Percentiles rank a stretch among this genome's conserved stretches.
Evolutionary conservation across 2,113 vertebrate species (phyloP).

Genomic region (Rhombomys opimus): DNA sequence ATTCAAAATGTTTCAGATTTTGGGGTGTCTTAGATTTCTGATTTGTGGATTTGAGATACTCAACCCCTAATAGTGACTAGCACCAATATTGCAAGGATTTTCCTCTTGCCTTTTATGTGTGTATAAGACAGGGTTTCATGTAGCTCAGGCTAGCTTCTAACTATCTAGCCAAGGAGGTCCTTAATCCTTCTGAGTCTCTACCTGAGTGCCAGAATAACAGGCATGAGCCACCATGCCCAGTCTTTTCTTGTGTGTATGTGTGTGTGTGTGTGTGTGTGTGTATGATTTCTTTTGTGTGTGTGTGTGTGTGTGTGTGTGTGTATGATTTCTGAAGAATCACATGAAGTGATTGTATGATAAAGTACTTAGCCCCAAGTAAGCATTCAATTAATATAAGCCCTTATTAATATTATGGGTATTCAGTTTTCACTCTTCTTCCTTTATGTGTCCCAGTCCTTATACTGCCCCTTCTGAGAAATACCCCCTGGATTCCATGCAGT

Average conservation of each 20-base stretch:
- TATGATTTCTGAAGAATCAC: slow-evolving; percentile 16
- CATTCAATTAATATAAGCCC: not conserved
- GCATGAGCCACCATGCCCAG: not conserved
- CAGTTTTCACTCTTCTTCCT: not conserved
- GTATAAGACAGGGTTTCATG: not conserved
- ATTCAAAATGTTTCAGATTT: not conserved
- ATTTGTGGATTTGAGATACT: not conserved
- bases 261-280: not conserved
- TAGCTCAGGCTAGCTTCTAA: not conserved
- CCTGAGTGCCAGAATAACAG: not conserved
- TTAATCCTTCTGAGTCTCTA: not conserved
- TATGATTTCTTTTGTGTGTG: not conserved
- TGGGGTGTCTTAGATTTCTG: not conserved
- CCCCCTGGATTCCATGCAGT: not conserved
- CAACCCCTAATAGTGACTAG: not conserved
- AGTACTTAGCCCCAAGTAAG: not conserved
- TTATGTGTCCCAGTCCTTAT: not conserved
- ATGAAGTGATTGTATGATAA: slow-evolving; percentile 18
- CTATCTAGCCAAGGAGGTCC: not conserved
- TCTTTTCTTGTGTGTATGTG: not conserved
- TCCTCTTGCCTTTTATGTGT: not conserved
- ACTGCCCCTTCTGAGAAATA: slow-evolving; percentile 17
- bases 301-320: not conserved
- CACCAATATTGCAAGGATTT: not conserved
- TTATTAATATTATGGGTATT: not conserved